Evolutionary conservation across 2,797 vertebrate species (phyloP), one percentile per base, ranked within the genome.

Genomic region (Megaceryle alcyon): DNA sequence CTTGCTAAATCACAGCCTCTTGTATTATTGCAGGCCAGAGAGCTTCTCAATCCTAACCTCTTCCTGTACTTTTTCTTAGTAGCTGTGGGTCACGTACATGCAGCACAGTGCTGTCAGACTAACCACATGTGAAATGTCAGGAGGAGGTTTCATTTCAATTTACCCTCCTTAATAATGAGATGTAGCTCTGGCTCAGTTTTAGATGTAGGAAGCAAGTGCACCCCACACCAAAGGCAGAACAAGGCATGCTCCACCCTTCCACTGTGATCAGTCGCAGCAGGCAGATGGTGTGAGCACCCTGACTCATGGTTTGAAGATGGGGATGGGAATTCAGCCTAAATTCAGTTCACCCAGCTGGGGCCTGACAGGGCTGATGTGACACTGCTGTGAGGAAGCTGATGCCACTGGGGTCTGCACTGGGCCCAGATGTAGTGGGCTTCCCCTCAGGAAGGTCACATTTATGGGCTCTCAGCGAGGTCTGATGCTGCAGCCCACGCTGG

Each of bases 181-280:
- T 12, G 41, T 23, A 76, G 9, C 33, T 53, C 57, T 60, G 70
- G 44, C 37, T 95, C 26, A n/a, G 37, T 37, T 88, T 56, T 35
- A 78, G 49, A 17, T 16, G 18, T 20, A 57, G 31, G 57, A 87
- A 73, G 35, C 18, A 43, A 64, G 63, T 2, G 0, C 49, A 31
- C 31, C 20, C 33, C 31, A 43, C 35, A 65, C 22, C 63, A 56
- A 25, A 26, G n/a, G 31, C 53, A 81, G 64, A 91, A 49, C 14
- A 8, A 0, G 3, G 48, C n/a, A 13, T 3, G 4, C 29, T 76
- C 76, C 53, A 28, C 48, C 26, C 39, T 33, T 60, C 22, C 29
- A 4, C n/a, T 14, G n/a, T 0, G 1, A 41, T 31, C 8, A 1
- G 21, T 25, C 0, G 0, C 21, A 39, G 21, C 41, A n/a, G 56